Base-by-base conservation (phyloP, 1,140 invertebrate species). In the Bathynomus jamesi region DNA sequence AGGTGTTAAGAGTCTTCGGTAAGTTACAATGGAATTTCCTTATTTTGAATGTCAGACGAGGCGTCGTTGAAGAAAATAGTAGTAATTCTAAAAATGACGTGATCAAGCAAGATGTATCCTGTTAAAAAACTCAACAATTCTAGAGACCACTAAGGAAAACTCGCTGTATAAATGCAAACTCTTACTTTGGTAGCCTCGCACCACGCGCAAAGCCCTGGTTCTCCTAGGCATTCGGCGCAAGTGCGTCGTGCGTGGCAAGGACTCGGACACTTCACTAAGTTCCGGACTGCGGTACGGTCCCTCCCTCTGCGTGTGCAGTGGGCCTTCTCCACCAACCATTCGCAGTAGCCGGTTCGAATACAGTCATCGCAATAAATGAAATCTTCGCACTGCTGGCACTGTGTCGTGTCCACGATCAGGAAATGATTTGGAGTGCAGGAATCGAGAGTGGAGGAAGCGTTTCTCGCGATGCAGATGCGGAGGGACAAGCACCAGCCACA, bases 151-250 rank as follows among this genome's bases (percentile, higher is more conserved):
- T n/a, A n/a, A n/a, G n/a, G n/a, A n/a, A n/a, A n/a, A n/a, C n/a
- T n/a, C n/a, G n/a, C n/a, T n/a, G n/a, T n/a, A n/a, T n/a, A n/a
- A n/a, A n/a, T n/a, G n/a, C n/a, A n/a, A n/a, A 29, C 28, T 31
- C 60, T 74, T 75, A 83, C 82, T 60, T 89, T 84, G 0, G 91
- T 94, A 40, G 93, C 90, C 79, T 95, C 91, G 80, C 95, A 97
- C 95, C 95, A 98, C 0, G 95, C 94, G 82, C 95, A 98, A 66
- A 93, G 86, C 5, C 92, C 93, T 53, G 88, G 87, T 75, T 91
- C 89, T 69, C 91, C 89, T 13, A 97, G 82, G 80, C 95, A 98
- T 27, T 89, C 86, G 4, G 88, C 87, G 81, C 94, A 97, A 77
- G 89, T 89, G 2, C 80, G 84, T 13, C 94, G 86, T 75, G 88